Evolutionary conservation across 1,140 invertebrate species (phyloP), one percentile per base, ranked within the genome.

Genomic region (Phocides pigmalion): DNA sequence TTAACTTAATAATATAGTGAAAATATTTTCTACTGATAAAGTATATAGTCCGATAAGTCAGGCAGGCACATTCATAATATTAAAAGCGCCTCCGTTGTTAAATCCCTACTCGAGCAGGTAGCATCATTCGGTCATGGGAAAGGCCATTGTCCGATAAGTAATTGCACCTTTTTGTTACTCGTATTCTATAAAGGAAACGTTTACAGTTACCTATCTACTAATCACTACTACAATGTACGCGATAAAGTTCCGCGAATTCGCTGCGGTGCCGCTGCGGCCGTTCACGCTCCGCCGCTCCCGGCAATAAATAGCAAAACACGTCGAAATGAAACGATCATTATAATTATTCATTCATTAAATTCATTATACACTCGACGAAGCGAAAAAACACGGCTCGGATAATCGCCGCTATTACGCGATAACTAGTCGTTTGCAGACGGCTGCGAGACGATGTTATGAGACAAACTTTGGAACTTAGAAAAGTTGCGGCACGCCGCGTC

Each of bases 361-460:
- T 19, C 41, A 58, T 63, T 67, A 61, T 56, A 47, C 49, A 39
- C 47, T 56, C 56, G 41, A 50, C 62, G 54, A 20, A 54, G 46
- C 54, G 53, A 68, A 76, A 76, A 70, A 76, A 68, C 61, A 71
- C 49, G 22, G 16, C 9, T 62, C 44, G 66, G 64, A 54, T 70
- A 73, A 76, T 74, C 72, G 59, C 47, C 41, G 53, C 67, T 69
- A 82, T 81, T 72, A 76, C 64, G 70, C 65, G 70, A 39, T 64
- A 76, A 81, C 76, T 77, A 76, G 70, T 65, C 68, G 72, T 72
- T 64, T 44, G 70, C 62, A 84, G 80, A 84, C 81, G 63, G 68
- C 62, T 75, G 42, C 76, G 76, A 86, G 83, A 85, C 82, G 74
- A 69, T 70, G 74, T 78, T 76, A 80, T 59, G 72, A 74, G 71